A percentile compares a stretch with the other conserved stretches of the same genome.
Evolutionary conservation across 2,888 invertebrate species (phyloP).

Genomic region (Linyphia triangularis): DNA sequence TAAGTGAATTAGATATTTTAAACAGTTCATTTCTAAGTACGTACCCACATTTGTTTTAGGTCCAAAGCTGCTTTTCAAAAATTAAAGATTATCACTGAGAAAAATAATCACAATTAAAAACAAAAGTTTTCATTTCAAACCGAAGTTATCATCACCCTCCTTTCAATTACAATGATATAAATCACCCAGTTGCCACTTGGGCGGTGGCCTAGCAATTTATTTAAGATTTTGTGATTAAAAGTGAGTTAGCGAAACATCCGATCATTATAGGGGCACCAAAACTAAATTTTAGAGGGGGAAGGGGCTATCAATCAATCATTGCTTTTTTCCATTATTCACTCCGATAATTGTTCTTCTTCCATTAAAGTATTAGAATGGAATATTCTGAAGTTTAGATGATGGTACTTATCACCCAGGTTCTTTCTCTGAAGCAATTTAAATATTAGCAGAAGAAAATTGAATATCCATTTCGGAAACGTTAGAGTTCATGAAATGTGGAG

Average conservation of each 20-base stretch:
- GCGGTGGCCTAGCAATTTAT: conserved; percentile 27
- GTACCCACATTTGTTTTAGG: too few species aligned
- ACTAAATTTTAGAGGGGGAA: conserved; percentile 5
- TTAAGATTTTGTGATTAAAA: conserved; percentile 45
- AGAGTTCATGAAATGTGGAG: too few species aligned
- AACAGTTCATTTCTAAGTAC: too few species aligned
- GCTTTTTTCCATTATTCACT: conserved; percentile 16
- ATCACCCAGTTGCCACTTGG: conserved; percentile 1
- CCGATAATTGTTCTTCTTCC: conserved; percentile 13
- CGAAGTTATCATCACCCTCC: too few species aligned
- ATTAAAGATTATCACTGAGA: too few species aligned
- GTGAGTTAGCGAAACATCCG: conserved; percentile 32
- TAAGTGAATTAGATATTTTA: too few species aligned
- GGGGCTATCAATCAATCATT: conserved; percentile 24
- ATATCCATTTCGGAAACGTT: too few species aligned
- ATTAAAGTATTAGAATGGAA: not conserved
- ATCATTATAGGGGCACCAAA: conserved; percentile 12
- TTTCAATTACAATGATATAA: not conserved
- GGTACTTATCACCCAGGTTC: not conserved
- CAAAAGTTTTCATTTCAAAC: too few species aligned
- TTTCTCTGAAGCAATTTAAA: not conserved
- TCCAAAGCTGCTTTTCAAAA: too few species aligned
- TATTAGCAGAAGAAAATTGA: not conserved
- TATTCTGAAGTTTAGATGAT: not conserved
- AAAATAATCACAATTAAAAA: too few species aligned